Conservation (phyloP, 2,113 vertebrate genomes). For the Hyla sarda region DNA sequence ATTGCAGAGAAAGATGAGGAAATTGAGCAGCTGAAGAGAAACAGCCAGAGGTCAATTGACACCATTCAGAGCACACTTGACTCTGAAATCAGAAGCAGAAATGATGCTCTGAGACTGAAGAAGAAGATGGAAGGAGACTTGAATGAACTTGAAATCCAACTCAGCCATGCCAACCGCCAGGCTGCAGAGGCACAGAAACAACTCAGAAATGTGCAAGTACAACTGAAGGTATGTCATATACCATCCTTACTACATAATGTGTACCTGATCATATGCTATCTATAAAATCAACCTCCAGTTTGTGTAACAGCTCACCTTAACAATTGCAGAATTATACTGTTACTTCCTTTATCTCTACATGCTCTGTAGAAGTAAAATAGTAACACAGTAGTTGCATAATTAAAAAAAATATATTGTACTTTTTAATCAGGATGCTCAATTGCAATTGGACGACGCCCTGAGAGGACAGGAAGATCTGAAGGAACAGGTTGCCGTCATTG, state of each 20-base stretch:
- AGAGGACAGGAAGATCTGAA: conserved; percentile 73
- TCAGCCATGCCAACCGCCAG: conserved; percentile 74
- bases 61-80: conserved; percentile 73
- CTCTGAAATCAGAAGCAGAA: conserved; percentile 70
- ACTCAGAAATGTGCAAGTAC: conserved; percentile 72
- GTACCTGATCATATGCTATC: background rate
- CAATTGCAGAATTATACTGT: too few species aligned
- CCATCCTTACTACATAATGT: too few species aligned
- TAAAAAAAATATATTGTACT: background rate
- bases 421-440: conserved; percentile 76
- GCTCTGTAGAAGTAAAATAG: background rate
- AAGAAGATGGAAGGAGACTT: conserved; percentile 79
- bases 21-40: conserved; percentile 76
- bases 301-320: background rate
- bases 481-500: conserved; percentile 76
- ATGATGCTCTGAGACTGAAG: conserved; percentile 75
- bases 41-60: conserved; percentile 70
- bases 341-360: background rate
- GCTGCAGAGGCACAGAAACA: conserved; percentile 77
- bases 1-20: conserved; percentile 82
- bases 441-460: conserved; percentile 84
- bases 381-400: background rate
- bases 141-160: conserved; percentile 78
- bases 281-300: background rate
- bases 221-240: conserved; percentile 70